Percentiles rank a stretch among this genome's conserved stretches.
phyloP scores from a whole-genome alignment of 2,888 invertebrate genomes.

The Hirtodrosophila alboralis region DNA sequence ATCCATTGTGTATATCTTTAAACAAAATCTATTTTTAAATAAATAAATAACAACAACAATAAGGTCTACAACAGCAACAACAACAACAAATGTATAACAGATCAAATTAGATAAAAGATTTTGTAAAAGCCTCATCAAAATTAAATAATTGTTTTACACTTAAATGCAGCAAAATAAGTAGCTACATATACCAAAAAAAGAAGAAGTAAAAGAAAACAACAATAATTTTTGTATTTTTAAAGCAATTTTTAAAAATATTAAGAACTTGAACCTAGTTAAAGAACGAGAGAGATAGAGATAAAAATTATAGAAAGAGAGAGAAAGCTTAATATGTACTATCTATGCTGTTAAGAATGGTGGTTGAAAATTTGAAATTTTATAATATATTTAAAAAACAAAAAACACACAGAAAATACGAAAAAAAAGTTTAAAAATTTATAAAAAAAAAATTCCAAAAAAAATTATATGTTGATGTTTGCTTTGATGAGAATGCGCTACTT shows the following conservation, averaged over 20 bases:
- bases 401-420: constrained; percentile 54
- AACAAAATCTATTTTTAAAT: constrained; percentile 69
- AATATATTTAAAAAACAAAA: constrained; percentile 48
- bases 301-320: constrained; percentile 19
- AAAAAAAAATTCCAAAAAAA: constrained; percentile 58
- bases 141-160: constrained; percentile 23
- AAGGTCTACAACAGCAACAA: constrained; percentile 52
- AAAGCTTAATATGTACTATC: constrained; percentile 45
- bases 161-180: constrained; percentile 44
- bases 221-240: constrained; percentile 72
- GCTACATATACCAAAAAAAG: constrained; percentile 11
- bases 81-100: constrained; percentile 32
- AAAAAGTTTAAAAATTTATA: constrained; percentile 71
- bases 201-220: constrained; percentile 19
- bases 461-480: constrained; percentile 77
- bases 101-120: constrained; percentile 11
- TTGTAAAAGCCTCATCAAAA: neutral
- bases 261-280: constrained; percentile 39
- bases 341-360: constrained; percentile 63
- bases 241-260: constrained; percentile 74
- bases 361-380: constrained; percentile 71
- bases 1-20: constrained; percentile 69
- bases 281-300: constrained; percentile 25
- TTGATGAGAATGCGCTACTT: constrained; percentile 50
- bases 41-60: constrained; percentile 76